Base-by-base conservation (phyloP, 2,113 vertebrate species). In the Poeciliopsis turrubarensis region DNA sequence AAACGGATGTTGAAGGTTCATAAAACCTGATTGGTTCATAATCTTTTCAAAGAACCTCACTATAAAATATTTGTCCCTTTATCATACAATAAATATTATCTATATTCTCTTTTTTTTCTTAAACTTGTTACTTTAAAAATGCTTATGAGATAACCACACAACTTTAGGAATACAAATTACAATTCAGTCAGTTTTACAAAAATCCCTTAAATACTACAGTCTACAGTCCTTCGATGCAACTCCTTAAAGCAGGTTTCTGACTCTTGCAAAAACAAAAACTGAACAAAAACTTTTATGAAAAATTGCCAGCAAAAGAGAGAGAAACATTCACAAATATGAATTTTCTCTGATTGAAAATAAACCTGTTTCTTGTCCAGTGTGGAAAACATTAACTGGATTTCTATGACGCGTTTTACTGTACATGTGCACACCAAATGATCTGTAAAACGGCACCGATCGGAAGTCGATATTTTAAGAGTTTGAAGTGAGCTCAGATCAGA, bases 381-480 rank as follows among this genome's bases (percentile, higher is more conserved):
- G 44, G 15, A 5, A 47, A 47, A 47, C 14, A 47, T 19, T 7
- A 47, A 17, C 44, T 17, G 19, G 5, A 47, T 47, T 47, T 19
- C 44, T 47, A 47, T 47, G 44, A 47, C 17, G 19, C 44, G 1
- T 47, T 47, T 47, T 19, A 47, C 5, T 17, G 44, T 83, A 74
- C 77, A 70, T 85, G 67, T 90, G 88, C 86, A 73, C 74, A 76
- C 67, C 73, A 75, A 80, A 75, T 78, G 80, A 90, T 81, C 84
- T 74, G 81, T 84, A 80, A 79, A 78, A 75, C 82, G 86, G 78
- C 88, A 91, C 90, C 82, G 83, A 87, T 92, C 86, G 87, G 63
- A 80, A 88, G 86, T 89, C 88, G 86, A 74, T 81, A 89, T 81
- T 82, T 92, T 89, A 89, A 91, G 73, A 88, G 82, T 86, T 87